phyloP scores from a whole-genome alignment of 1,140 invertebrate genomes.

The Drosophila tristis region DNA sequence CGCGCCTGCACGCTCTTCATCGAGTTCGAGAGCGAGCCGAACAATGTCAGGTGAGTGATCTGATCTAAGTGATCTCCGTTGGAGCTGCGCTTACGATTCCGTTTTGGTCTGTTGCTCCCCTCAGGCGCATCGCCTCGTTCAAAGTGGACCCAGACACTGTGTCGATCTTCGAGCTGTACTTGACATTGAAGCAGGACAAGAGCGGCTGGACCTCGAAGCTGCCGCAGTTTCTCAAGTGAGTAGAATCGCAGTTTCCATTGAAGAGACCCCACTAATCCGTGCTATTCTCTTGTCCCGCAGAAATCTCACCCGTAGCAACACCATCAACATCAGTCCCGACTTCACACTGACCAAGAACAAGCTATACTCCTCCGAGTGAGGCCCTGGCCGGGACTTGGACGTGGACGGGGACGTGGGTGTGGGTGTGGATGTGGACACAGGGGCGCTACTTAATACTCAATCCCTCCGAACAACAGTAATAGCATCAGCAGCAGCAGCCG shows the following conservation, averaged over 20 bases:
- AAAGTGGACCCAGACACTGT: slow-evolving; percentile 93
- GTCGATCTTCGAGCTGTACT: slow-evolving; percentile 93
- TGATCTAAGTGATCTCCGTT: background rate
- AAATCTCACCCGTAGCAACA: slow-evolving; percentile 92
- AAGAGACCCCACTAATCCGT: no score
- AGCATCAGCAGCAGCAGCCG: slow-evolving; percentile 28
- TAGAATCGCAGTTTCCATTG: slow-evolving; percentile 41
- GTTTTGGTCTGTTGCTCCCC: background rate
- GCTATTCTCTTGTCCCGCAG: slow-evolving; percentile 84
- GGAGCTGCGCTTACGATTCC: background rate
- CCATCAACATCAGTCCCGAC: slow-evolving; percentile 92
- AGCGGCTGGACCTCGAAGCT: slow-evolving; percentile 92
- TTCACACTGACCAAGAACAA: slow-evolving; percentile 94
- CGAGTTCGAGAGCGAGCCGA: slow-evolving; percentile 89
- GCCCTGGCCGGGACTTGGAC: slow-evolving; percentile 34
- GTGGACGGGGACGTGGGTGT: slow-evolving; percentile 37
- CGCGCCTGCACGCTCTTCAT: slow-evolving; percentile 91
- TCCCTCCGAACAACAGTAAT: slow-evolving; percentile 73
- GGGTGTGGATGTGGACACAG: slow-evolving; percentile 18
- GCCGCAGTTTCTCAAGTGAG: slow-evolving; percentile 94
- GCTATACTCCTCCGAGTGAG: slow-evolving; percentile 86
- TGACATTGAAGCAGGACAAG: slow-evolving; percentile 92
- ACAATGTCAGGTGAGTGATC: slow-evolving; percentile 85
- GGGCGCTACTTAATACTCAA: slow-evolving; percentile 59
- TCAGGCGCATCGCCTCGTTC: slow-evolving; percentile 86